Percentiles rank a stretch among this genome's conserved stretches.
These are phyloP conservation scores for Hydropotes inermis DNA, from an alignment of 2,113 vertebrate species.

Conservation along the genomic window DNA sequence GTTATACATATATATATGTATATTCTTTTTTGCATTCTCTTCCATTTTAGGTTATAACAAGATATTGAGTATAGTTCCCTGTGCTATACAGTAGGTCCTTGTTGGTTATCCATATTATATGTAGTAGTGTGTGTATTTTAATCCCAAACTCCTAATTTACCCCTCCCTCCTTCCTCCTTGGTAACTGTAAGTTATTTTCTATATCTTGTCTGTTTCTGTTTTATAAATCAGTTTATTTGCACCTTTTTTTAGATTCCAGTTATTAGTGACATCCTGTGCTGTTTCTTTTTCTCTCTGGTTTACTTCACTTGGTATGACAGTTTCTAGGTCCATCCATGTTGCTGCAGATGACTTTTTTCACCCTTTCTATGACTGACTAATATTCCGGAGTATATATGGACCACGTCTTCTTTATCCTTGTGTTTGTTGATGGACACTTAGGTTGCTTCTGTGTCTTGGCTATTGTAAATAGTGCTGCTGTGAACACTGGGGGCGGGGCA, in stretches of 20 bases:
- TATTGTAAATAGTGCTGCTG: not conserved
- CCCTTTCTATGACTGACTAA: not conserved
- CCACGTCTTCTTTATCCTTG: not conserved
- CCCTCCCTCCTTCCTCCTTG: not conserved
- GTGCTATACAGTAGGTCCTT: not conserved
- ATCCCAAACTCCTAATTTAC: not conserved
- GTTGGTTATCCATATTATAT: not conserved
- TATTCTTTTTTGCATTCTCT: not conserved
- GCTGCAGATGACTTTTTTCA: not conserved
- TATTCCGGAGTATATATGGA: not conserved
- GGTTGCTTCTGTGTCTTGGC: not conserved
- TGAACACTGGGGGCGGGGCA: not conserved
- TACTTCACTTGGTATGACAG: not conserved
- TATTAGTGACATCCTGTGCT: not conserved
- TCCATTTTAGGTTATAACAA: not conserved
- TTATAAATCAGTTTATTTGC: not conserved
- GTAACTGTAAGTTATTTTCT: not conserved
- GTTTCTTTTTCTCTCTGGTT: not conserved
- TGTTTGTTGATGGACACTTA: not conserved
- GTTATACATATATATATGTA: not conserved
- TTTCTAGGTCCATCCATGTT: not conserved
- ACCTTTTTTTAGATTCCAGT: not conserved
- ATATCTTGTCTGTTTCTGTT: not conserved
- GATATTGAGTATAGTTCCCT: not conserved
- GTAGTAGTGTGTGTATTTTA: not conserved